phyloP scores from a whole-genome alignment of 1,140 invertebrate species.

The Aleiodes sp. region DNA sequence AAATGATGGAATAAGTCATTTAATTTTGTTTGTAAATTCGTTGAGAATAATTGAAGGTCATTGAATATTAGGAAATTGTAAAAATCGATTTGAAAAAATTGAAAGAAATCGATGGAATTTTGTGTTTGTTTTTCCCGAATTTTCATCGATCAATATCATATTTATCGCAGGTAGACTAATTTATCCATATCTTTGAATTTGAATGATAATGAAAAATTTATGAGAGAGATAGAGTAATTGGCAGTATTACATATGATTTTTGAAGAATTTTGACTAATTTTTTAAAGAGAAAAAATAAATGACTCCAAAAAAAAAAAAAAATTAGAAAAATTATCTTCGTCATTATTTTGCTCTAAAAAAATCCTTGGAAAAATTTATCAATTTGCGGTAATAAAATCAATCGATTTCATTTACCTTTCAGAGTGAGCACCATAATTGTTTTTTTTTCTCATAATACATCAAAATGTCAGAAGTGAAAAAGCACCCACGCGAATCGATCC shows the following conservation, averaged over 20 bases:
- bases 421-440: not conserved
- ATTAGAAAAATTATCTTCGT: no score
- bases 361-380: not conserved
- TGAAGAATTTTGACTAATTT: not conserved
- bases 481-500: slow-evolving; percentile 16
- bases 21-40: slow-evolving; percentile 31
- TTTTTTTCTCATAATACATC: slow-evolving; percentile 17
- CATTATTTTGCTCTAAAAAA: no score
- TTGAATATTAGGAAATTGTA: not conserved
- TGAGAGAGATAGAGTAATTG: not conserved
- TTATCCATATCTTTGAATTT: not conserved
- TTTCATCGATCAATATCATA: not conserved
- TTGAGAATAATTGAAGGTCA: not conserved
- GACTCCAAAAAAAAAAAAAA: no score
- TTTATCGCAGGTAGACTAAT: not conserved
- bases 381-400: not conserved
- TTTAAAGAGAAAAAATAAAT: not conserved
- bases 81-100: not conserved
- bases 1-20: no score
- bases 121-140: no score
- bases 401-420: slow-evolving; percentile 11
- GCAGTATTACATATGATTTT: not conserved
- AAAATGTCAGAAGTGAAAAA: slow-evolving; percentile 8
- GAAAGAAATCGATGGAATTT: not conserved
- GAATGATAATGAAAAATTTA: no score